Evolutionary conservation across 2,888 invertebrate species (phyloP).

Genomic region (Trissoscelio sp.): DNA sequence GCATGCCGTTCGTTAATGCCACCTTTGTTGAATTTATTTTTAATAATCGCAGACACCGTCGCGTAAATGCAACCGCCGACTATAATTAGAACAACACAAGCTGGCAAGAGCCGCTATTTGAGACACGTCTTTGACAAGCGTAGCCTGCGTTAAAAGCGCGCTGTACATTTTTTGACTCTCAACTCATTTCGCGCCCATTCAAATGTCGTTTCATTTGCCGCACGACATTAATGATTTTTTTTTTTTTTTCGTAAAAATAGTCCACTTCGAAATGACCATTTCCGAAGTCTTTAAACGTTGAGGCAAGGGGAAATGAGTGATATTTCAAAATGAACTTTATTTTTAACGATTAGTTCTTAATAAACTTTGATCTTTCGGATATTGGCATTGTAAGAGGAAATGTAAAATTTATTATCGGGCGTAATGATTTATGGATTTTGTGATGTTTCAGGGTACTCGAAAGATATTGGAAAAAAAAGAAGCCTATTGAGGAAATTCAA

Average conservation of each 20-base stretch:
- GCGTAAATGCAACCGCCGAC: constrained; percentile 72
- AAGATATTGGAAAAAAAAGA: constrained; percentile 5
- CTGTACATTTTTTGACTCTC: constrained; percentile 43
- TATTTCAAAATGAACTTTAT: not conserved
- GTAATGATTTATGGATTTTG: constrained; percentile 25
- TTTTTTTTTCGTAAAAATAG: not conserved
- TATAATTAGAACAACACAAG: constrained; percentile 74
- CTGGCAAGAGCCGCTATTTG: constrained; percentile 62
- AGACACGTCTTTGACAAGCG: constrained; percentile 58
- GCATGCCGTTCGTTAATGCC: constrained; percentile 27
- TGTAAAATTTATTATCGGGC: constrained; percentile 17
- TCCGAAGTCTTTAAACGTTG: not conserved
- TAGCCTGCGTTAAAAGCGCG: constrained; percentile 43
- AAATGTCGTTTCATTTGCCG: constrained; percentile 32
- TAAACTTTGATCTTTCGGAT: constrained; percentile 5
- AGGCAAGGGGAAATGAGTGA: not conserved
- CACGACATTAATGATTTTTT: constrained; percentile 14
- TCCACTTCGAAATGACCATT: constrained; percentile 5
- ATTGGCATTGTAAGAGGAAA: constrained; percentile 4
- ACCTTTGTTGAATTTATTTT: constrained; percentile 79
- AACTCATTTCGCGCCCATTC: constrained; percentile 33
- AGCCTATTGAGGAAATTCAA: constrained; percentile 10
- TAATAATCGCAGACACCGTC: constrained; percentile 77
- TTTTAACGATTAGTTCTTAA: not conserved
- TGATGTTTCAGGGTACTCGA: not conserved